Evolutionary conservation across 2,113 vertebrate genomes (phyloP), one percentile per base, ranked within the genome.

Genomic region (Chelonoidis abingdonii): DNA sequence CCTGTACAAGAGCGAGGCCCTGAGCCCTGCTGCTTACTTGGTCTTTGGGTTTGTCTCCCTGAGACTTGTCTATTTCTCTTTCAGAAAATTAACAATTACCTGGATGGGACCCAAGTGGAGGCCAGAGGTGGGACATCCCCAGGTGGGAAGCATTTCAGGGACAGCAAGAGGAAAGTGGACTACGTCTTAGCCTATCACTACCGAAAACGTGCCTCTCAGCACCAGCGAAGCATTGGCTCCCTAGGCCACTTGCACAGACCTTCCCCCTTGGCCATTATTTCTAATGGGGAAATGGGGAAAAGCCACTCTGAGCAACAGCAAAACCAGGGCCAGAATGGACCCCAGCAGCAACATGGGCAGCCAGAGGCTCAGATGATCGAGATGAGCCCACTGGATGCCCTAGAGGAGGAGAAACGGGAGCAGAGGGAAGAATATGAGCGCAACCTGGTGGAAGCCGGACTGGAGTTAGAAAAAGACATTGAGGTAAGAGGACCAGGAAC

Each of bases 121-220:
- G 29, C 53, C 1, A 2, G 44, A 38, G 95, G 93, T 69, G 84
- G 83, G 85, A 90, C 29, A 0, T 86, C 83, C 86, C 90, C 19
- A 3, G 98, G 97, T 2, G 98, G 98, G 82, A 98, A 99, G 97
- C 99, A 98, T 96, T 99, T 99, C 91, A 95, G 97, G 5, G 99
- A 99, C 95, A 99, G 98, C 92, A 98, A 98, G 95, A 99, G 99
- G 92, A 99, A 99, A 97, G 99, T 99, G 0, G 99, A 99, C 96
- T 99, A 99, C 0, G 98, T 99, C 53, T 97, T 99, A 5, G 99
- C 98, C 49, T 99, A 99, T 96, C 99, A 99, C 97, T 99, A 98
- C 95, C 99, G 99, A 88, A 98, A 99, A n/a, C 97, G 88, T 0
- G 56, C 85, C 1, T 52, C 97, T n/a, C 95, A 80, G 53, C 93